A percentile compares a stretch with the other conserved stretches of the same genome.
Evolutionary conservation across 53 echinoderm and acorn worm genomes (phyloP).

Genomic region (Paelopatides confundens): DNA sequence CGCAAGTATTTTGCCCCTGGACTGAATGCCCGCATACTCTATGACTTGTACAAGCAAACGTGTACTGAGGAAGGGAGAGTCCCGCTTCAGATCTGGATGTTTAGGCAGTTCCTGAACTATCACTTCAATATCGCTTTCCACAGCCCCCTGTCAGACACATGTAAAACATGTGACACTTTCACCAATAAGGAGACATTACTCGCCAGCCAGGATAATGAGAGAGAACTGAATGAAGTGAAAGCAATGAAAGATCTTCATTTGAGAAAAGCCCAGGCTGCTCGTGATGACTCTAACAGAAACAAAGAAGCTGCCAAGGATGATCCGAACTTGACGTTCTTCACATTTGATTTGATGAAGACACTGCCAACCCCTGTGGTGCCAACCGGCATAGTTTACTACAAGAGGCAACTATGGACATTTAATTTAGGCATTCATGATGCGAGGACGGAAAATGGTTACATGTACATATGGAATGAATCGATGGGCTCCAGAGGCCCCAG

Average conservation of each 20-base stretch:
- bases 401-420: conserved; percentile 14
- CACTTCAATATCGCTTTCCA: conserved; percentile 25
- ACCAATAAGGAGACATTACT: neutral
- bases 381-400: conserved; percentile 15
- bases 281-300: neutral
- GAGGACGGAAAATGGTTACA: neutral
- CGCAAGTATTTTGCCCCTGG: conserved; percentile 11
- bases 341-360: conserved; percentile 25
- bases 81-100: conserved; percentile 9
- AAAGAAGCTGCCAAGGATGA: neutral
- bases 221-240: neutral
- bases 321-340: neutral
- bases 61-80: neutral
- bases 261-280: neutral
- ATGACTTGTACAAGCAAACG: neutral
- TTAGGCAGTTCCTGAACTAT: conserved; percentile 4
- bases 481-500: neutral
- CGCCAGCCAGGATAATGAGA: neutral
- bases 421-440: conserved; percentile 13
- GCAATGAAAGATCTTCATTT: neutral
- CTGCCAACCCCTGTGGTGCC: conserved; percentile 17
- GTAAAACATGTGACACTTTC: neutral
- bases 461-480: conserved; percentile 7
- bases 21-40: neutral
- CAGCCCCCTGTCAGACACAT: conserved; percentile 27